A percentile compares a stretch with the other conserved stretches of the same genome.
Evolutionary conservation across 2,113 vertebrate species (phyloP).

Genomic region (Petaurus breviceps): DNA sequence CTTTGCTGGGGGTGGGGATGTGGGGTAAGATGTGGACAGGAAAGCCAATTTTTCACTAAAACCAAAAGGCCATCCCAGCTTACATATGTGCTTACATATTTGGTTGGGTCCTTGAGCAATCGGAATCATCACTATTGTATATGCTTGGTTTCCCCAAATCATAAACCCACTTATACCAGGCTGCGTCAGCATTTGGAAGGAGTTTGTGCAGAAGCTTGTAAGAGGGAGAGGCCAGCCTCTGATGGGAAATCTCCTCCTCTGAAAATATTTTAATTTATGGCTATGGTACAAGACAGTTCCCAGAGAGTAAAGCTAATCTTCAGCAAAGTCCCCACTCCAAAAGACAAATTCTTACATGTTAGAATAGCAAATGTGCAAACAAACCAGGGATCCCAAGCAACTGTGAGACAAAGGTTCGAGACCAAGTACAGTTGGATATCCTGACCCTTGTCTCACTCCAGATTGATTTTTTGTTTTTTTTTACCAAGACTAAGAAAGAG

Average conservation of each 20-base stretch:
- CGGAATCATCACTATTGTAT: constrained; percentile 66
- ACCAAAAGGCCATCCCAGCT: constrained; percentile 53
- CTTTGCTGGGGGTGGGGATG: neutral
- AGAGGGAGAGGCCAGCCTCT: constrained; percentile 42
- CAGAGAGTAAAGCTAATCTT: constrained; percentile 72
- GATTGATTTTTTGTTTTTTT: constrained; percentile 44
- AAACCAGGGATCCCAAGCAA: constrained; percentile 55
- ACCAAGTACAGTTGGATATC: constrained; percentile 50
- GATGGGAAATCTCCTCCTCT: constrained; percentile 70
- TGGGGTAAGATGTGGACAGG: constrained; percentile 35
- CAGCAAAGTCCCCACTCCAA: constrained; percentile 72
- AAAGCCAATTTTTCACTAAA: constrained; percentile 65
- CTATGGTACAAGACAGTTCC: constrained; percentile 75
- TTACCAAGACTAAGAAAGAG: constrained; percentile 70
- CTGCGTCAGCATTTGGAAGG: constrained; percentile 73
- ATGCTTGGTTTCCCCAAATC: constrained; percentile 73
- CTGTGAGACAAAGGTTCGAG: constrained; percentile 71
- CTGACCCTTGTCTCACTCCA: constrained; percentile 57
- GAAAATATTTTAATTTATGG: constrained; percentile 80
- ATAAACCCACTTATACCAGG: constrained; percentile 76
- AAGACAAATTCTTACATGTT: constrained; percentile 65
- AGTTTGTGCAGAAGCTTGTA: constrained; percentile 22
- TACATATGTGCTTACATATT: constrained; percentile 5
- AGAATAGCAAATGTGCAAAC: constrained; percentile 51
- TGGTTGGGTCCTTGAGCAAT: constrained; percentile 51